Evolutionary conservation across 2,113 vertebrate species (phyloP).

Genomic region (Piprites chloris): DNA sequence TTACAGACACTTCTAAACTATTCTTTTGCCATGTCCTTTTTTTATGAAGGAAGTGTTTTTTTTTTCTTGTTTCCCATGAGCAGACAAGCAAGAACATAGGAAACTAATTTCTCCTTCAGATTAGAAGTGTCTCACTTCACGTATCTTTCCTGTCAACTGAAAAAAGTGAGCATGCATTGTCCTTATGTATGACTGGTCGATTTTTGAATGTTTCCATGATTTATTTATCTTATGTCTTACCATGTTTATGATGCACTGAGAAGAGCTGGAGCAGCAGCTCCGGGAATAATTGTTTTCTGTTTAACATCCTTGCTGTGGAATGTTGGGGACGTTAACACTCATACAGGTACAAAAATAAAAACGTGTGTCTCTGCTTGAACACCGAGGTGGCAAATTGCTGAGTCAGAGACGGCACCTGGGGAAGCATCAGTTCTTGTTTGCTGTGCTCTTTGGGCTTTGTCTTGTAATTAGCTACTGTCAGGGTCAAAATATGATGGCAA

Average conservation of each 20-base stretch:
- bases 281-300: neutral
- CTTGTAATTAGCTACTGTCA: neutral
- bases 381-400: neutral
- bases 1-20: neutral
- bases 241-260: neutral
- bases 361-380: neutral
- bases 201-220: neutral
- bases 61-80: neutral
- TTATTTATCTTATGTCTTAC: neutral
- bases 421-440: neutral
- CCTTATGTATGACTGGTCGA: neutral
- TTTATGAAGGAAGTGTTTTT: neutral
- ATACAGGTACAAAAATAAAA: neutral
- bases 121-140: neutral
- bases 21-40: neutral
- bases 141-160: neutral
- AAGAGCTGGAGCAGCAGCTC: neutral
- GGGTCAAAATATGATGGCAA: neutral
- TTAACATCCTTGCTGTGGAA: neutral
- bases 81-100: neutral
- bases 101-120: neutral
- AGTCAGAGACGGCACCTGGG: neutral
- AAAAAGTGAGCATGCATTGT: neutral
- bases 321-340: neutral
- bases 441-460: neutral